These are phyloP conservation scores for Druon quercuslanigerum DNA, from an alignment of 1,140 invertebrate genomes.

Conservation along the genomic window DNA sequence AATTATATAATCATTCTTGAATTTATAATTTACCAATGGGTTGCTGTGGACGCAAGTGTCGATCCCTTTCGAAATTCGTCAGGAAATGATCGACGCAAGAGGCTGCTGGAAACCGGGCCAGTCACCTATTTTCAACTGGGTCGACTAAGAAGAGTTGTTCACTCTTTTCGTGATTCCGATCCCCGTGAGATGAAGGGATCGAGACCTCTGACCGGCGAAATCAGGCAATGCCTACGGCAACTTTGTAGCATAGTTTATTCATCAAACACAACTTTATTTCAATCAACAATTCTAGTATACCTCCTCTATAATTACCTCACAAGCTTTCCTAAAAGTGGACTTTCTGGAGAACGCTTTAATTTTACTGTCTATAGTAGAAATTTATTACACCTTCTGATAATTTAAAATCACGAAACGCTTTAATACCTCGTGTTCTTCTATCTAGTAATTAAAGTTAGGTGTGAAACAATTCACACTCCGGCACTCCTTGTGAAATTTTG, in stretches of 20 bases:
- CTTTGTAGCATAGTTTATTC: constrained; percentile 8
- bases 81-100: constrained; percentile 62
- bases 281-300: no score
- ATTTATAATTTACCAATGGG: constrained; percentile 45
- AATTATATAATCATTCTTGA: no score
- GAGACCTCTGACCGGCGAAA: constrained; percentile 40
- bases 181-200: constrained; percentile 50
- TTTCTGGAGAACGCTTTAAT: no score
- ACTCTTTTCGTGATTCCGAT: constrained; percentile 50
- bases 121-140: constrained; percentile 73
- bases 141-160: constrained; percentile 50
- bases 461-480: no score
- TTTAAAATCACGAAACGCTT: no score
- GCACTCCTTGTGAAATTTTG: no score
- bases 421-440: no score
- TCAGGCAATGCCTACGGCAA: background rate
- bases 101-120: constrained; percentile 64
- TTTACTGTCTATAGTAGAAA: no score
- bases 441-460: no score
- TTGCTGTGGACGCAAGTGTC: constrained; percentile 40
- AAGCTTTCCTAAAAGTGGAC: no score
- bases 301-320: no score
- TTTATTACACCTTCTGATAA: no score
- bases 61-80: constrained; percentile 59
- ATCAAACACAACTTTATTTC: background rate